Evolutionary conservation across 2,797 vertebrate genomes (phyloP), one percentile per base, ranked within the genome.

Genomic region (Chelon labrosus): DNA sequence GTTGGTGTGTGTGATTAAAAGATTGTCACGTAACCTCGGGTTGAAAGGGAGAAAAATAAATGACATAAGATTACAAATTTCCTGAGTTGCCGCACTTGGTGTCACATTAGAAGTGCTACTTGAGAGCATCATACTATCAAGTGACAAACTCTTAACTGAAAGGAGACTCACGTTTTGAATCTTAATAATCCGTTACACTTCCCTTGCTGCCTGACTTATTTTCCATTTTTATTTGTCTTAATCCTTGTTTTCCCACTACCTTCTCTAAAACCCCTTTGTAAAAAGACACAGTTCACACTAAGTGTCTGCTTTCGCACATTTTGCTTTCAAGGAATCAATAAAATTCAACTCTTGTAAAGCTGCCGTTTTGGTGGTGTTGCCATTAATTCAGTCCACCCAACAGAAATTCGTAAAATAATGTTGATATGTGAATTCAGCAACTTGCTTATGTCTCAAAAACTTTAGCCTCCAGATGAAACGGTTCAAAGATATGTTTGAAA

Each of bases 21-120:
- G 19, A 58, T 53, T 75, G 73, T 82, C 77, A 70, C 75, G 78
- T 88, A 87, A 91, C 83, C 85, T 89, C 89, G 82, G 72, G 59
- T 55, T 81, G 19, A 73, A 73, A 69, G 57, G 71, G 35, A 70
- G 27, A 62, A 60, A 63, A 73, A 8, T 37, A 54, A 46, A 51
- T 68, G n/a, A 50, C 59, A 38, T 16, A 27, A 31, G 56, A 58
- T 73, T 52, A 65, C n/a, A 59, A 71, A 74, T 69, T 35, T 19
- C 56, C 31, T 46, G 7, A 64, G 50, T 41, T 44, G 19, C 7
- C 70, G 1, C 13, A 56, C 54, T 72, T 55, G 11, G 31, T 59
- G 61, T 77, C 37, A n/a, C 31, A 35, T 57, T 12, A 38, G 4
- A 47, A 49, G 20, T 13, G 38, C 10, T 52, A 31, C 52, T 62